Conservation (phyloP, 2,797 vertebrate species). For the Amazonetta brasiliensis region DNA sequence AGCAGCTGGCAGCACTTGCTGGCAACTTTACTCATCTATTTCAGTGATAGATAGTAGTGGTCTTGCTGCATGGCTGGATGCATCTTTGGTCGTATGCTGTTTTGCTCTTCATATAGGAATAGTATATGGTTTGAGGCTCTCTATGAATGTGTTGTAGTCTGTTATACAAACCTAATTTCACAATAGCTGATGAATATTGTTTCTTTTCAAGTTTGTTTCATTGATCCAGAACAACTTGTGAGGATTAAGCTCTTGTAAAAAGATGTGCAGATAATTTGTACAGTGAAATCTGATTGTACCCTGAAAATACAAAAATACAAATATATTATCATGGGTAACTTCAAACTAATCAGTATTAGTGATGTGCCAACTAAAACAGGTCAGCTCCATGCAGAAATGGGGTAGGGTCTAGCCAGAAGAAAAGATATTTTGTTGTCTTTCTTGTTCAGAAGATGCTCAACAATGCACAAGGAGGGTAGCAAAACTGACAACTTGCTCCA, state of each 20-base stretch:
- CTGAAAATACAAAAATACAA: not conserved
- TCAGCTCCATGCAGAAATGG: not conserved
- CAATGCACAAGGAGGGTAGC: not conserved
- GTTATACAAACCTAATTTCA: not conserved
- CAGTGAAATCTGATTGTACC: not conserved
- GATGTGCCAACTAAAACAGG: not conserved
- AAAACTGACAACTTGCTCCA: not conserved
- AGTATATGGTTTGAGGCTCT: not conserved
- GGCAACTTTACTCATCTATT: slow-evolving; percentile 20
- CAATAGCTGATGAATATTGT: not conserved
- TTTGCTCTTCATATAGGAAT: not conserved
- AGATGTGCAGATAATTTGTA: not conserved
- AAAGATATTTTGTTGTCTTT: not conserved
- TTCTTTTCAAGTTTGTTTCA: not conserved
- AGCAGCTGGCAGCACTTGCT: not conserved
- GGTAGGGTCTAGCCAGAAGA: not conserved
- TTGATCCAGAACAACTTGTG: not conserved
- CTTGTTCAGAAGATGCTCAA: not conserved
- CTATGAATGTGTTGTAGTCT: not conserved
- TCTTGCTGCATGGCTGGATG: not conserved
- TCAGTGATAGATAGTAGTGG: slow-evolving; percentile 12
- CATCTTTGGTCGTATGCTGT: not conserved
- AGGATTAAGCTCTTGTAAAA: not conserved
- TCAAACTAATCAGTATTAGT: not conserved
- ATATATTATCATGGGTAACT: not conserved